Percentiles rank a stretch among this genome's conserved stretches.
Evolutionary conservation across 1,140 invertebrate genomes (phyloP).

Genomic region (Drosophila sulfurigaster): DNA sequence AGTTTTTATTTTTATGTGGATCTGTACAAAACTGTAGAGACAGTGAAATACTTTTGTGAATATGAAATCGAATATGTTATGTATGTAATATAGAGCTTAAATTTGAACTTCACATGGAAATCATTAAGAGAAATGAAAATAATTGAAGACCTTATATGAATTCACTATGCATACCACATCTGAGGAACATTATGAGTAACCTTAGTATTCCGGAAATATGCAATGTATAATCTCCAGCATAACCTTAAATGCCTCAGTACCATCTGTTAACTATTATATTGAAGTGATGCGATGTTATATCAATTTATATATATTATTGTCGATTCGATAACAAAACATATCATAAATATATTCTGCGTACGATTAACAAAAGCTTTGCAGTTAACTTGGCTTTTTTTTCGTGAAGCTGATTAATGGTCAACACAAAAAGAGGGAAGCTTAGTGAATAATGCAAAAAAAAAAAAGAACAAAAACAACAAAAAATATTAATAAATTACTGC

Average conservation of each 20-base stretch:
- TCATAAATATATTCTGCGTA: background rate
- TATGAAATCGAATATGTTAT: too few relatives aligned
- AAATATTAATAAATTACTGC: constrained; percentile 46
- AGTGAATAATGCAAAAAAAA: constrained; percentile 2
- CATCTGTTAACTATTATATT: background rate
- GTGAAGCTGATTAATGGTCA: constrained; percentile 45
- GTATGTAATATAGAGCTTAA: too few relatives aligned
- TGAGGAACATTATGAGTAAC: background rate
- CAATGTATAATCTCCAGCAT: background rate
- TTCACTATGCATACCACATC: background rate
- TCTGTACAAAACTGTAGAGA: too few relatives aligned
- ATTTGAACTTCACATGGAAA: too few relatives aligned
- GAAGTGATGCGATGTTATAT: background rate
- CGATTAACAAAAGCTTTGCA: constrained; percentile 15
- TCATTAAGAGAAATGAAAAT: too few relatives aligned
- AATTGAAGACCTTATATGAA: background rate
- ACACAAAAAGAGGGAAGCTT: constrained; percentile 8
- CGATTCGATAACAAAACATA: constrained; percentile 8
- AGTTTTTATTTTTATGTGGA: too few relatives aligned
- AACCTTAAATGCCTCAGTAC: background rate
- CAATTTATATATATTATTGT: background rate
- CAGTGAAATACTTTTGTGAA: too few relatives aligned
- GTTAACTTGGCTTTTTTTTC: constrained; percentile 13
- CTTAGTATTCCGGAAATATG: constrained; percentile 1
- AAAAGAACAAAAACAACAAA: constrained; percentile 14